Conservation (phyloP, 1,140 invertebrate genomes). For the Orchesella cincta region DNA sequence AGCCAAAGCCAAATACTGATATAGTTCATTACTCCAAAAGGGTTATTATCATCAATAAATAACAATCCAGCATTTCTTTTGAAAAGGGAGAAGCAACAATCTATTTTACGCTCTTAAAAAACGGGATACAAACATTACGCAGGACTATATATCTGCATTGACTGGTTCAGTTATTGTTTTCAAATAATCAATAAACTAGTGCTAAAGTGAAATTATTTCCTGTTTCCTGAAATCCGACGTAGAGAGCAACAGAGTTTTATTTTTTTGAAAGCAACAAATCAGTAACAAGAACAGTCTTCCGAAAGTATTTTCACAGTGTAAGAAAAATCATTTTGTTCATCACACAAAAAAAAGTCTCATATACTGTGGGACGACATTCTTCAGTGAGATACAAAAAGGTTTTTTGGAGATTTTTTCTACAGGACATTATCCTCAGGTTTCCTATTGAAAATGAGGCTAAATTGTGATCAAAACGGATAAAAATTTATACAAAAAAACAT, state of each 20-base stretch:
- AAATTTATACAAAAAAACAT: neutral
- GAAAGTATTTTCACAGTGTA: constrained; percentile 20
- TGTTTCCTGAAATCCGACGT: no score
- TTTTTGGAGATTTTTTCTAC: neutral
- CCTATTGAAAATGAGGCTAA: constrained; percentile 14
- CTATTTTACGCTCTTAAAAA: no score
- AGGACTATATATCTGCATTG: neutral
- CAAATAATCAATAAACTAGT: constrained; percentile 2
- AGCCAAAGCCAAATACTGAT: neutral
- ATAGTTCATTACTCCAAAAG: no score
- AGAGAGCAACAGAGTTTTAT: constrained; percentile 13
- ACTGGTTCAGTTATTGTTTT: neutral
- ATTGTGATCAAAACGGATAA: constrained; percentile 14
- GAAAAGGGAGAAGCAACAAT: neutral
- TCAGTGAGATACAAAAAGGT: constrained; percentile 12
- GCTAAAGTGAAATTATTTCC: constrained; percentile 13
- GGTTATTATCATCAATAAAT: no score
- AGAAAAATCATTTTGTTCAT: neutral
- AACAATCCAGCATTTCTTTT: neutral
- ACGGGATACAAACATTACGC: no score
- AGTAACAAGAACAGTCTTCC: constrained; percentile 4
- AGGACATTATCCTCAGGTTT: constrained; percentile 15
- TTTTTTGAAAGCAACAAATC: neutral
- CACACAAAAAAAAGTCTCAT: neutral
- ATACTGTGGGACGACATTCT: neutral